phyloP scores from a whole-genome alignment of 2,113 vertebrate genomes.

The Emberiza fucata region DNA sequence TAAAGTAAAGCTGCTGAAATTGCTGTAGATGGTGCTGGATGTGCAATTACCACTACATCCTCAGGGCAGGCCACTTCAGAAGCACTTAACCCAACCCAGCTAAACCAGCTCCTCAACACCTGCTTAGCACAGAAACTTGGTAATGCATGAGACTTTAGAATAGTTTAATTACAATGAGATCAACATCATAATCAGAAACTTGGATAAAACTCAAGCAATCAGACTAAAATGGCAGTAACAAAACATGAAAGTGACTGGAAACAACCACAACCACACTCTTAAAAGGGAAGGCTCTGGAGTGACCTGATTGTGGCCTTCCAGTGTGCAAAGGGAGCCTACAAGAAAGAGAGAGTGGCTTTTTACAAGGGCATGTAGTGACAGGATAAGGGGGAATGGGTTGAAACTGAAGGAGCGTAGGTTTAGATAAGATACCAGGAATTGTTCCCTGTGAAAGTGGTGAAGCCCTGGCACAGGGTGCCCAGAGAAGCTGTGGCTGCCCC shows the following conservation, averaged over 20 bases:
- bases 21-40: rapidly evolving
- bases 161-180: not conserved
- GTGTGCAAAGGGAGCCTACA: not conserved
- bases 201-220: not conserved
- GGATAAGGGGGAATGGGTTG: not conserved
- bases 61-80: not conserved
- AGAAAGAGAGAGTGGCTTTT: not conserved
- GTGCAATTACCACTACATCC: not conserved
- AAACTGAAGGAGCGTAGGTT: not conserved
- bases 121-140: not conserved
- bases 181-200: not conserved
- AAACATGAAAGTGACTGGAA: not conserved
- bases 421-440: not conserved
- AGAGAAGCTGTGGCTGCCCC: not conserved
- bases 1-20: not conserved
- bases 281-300: not conserved
- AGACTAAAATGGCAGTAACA: not conserved
- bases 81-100: not conserved
- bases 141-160: not conserved
- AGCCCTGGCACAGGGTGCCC: not conserved
- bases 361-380: not conserved
- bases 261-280: not conserved
- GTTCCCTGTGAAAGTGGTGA: not conserved
- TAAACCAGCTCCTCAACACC: not conserved
- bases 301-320: not conserved